These are phyloP conservation scores for Enteromius paludinosus DNA, from an alignment of 2,797 vertebrate species.

Conservation along the genomic window DNA sequence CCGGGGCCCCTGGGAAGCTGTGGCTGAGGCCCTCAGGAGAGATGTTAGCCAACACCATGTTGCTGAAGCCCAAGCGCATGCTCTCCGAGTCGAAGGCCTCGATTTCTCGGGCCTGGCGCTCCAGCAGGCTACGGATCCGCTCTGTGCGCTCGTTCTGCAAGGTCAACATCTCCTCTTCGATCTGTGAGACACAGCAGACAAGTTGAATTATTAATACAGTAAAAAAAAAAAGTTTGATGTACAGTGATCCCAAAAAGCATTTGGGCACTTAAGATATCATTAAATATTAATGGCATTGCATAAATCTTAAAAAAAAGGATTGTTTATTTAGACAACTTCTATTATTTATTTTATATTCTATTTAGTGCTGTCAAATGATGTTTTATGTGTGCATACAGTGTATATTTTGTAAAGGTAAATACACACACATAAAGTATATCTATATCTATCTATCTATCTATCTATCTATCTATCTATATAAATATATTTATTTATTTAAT, in stretches of 20 bases:
- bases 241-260: background rate
- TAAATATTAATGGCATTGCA: constrained; percentile 1
- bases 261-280: background rate
- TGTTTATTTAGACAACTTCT: background rate
- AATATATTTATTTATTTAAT: too few species aligned
- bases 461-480: too few species aligned
- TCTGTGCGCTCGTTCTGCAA: constrained; percentile 94
- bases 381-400: too few species aligned
- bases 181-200: constrained; percentile 74
- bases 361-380: too few species aligned
- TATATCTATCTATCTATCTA: too few species aligned
- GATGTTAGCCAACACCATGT: constrained; percentile 97
- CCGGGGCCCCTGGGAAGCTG: constrained; percentile 93
- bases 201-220: background rate
- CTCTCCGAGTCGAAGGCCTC: constrained; percentile 99
- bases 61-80: constrained; percentile 98
- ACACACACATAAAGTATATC: too few species aligned
- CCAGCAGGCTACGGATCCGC: constrained; percentile 93
- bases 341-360: background rate
- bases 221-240: background rate
- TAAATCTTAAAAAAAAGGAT: background rate
- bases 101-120: constrained; percentile 96
- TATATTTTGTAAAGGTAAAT: too few species aligned
- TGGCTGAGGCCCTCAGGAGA: constrained; percentile 96
- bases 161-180: constrained; percentile 97